Percentiles rank a stretch among this genome's conserved stretches.
Conservation (phyloP, 2,888 invertebrate genomes). For the Heteromurus nitidus region DNA sequence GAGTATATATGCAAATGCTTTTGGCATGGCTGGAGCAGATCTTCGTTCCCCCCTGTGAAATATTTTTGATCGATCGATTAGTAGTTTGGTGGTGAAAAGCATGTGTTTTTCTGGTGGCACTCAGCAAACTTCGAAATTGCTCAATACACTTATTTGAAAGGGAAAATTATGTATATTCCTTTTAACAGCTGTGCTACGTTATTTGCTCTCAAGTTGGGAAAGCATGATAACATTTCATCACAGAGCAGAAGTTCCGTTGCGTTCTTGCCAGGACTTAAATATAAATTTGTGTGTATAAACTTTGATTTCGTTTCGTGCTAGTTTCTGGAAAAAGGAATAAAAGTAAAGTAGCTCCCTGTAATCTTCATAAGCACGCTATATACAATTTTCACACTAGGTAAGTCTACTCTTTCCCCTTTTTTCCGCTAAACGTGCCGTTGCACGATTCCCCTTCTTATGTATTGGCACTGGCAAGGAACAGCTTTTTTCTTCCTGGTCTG, state of each 20-base stretch:
- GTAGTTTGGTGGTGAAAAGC: too few species aligned
- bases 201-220: slow-evolving; percentile 27
- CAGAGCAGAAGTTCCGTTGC: slow-evolving; percentile 45
- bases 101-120: too few species aligned
- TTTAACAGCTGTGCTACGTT: too few species aligned
- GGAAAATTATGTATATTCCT: background rate
- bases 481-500: slow-evolving; percentile 50
- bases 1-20: too few species aligned
- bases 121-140: slow-evolving; percentile 9
- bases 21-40: too few species aligned
- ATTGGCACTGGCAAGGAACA: slow-evolving; percentile 64
- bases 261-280: slow-evolving; percentile 51
- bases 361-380: slow-evolving; percentile 66
- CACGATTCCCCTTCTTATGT: slow-evolving; percentile 7
- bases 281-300: slow-evolving; percentile 22
- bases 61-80: background rate
- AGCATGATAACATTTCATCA: slow-evolving; percentile 55
- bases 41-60: too few species aligned
- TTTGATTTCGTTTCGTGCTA: slow-evolving; percentile 40
- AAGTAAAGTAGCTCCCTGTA: slow-evolving; percentile 62
- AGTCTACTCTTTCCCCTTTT: slow-evolving; percentile 34
- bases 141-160: background rate
- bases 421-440: too few species aligned
- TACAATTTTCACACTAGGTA: slow-evolving; percentile 67
- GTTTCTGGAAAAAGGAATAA: slow-evolving; percentile 43